phyloP scores from a whole-genome alignment of 2,888 invertebrate species.

The Eledona agricola region DNA sequence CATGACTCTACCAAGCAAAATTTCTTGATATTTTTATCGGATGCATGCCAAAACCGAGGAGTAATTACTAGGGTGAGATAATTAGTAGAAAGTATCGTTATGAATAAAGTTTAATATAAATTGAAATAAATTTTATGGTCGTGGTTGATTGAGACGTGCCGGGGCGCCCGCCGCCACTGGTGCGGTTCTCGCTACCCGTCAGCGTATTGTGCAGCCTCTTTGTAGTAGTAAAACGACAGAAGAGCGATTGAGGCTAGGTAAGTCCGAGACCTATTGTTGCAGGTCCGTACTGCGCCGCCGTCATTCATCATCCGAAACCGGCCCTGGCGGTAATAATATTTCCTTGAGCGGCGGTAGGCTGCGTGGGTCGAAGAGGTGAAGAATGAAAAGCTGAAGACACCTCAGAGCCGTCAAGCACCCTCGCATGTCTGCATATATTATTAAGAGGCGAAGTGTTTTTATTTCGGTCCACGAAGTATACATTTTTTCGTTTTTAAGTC shows the following conservation, averaged over 20 bases:
- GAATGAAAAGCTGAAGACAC: slow-evolving; percentile 52
- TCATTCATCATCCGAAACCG: slow-evolving; percentile 22
- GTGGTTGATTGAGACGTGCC: too few relatives aligned
- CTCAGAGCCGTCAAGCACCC: slow-evolving; percentile 52
- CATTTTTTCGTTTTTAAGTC: slow-evolving; percentile 22
- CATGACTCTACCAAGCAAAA: too few relatives aligned
- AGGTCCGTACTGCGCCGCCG: slow-evolving; percentile 1
- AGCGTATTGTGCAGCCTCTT: slow-evolving; percentile 39
- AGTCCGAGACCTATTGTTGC: slow-evolving; percentile 39
- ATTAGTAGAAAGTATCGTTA: too few relatives aligned
- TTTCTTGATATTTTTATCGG: too few relatives aligned
- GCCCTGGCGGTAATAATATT: slow-evolving; percentile 28
- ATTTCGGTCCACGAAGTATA: slow-evolving; percentile 25
- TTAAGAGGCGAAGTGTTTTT: background rate
- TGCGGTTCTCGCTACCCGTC: slow-evolving; percentile 38
- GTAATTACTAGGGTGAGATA: too few relatives aligned
- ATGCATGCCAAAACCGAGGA: too few relatives aligned
- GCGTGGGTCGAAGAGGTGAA: slow-evolving; percentile 47
- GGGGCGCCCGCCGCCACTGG: too few relatives aligned
- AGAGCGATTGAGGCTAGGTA: slow-evolving; percentile 39
- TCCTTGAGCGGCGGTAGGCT: slow-evolving; percentile 26
- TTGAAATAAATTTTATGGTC: too few relatives aligned
- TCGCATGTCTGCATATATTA: slow-evolving; percentile 53
- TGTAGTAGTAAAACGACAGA: slow-evolving; percentile 35
- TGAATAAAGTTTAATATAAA: too few relatives aligned